Evolutionary conservation across 2,113 vertebrate species (phyloP), one percentile per base, ranked within the genome.

Genomic region (Pseudorectes ferrugineus): DNA sequence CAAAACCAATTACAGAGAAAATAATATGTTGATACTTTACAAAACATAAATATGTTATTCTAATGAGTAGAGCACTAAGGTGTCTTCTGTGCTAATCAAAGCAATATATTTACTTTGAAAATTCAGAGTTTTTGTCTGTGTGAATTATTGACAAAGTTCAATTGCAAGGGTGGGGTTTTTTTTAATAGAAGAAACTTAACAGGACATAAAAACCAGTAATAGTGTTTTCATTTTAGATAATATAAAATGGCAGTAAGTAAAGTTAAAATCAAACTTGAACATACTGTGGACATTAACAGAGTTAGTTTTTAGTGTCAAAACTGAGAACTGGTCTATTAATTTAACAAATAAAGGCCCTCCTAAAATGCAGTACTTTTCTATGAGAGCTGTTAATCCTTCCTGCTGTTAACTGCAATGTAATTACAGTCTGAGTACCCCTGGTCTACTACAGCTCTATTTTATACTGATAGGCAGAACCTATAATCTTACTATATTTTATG

Each of bases 281-380:
- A 74, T 38, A 86, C 79, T 43, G 85, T 86, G 85, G 46, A 90
- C 73, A 93, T 90, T 28, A 93, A 76, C 9, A 81, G 82, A 72
- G 54, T 90, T 93, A 66, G 72, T n/a, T 94, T 95, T 93, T 83
- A 85, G 89, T 43, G 59, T 90, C 88, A 80, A 90, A 94, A 92
- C 22, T 67, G 72, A 86, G 85, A 84, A 86, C 9, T 0, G 2
- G 61, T 55, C 88, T 93, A 83, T 77, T 94, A 90, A 94, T 93
- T 95, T 91, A 88, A 61, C 40, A 77, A 83, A 93, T 92, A 95
- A 83, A 80, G 78, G 67, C 78, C 79, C 42, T 52, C 46, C 67
- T 95, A 83, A 94, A 94, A 75, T 40, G 80, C 15, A 88, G 45
- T 72, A 33, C 58, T 91, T 92, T 94, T 38, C 88, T 70, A 8